Evolutionary conservation across 2,888 invertebrate species (phyloP).

Genomic region (Aplocera efformata): DNA sequence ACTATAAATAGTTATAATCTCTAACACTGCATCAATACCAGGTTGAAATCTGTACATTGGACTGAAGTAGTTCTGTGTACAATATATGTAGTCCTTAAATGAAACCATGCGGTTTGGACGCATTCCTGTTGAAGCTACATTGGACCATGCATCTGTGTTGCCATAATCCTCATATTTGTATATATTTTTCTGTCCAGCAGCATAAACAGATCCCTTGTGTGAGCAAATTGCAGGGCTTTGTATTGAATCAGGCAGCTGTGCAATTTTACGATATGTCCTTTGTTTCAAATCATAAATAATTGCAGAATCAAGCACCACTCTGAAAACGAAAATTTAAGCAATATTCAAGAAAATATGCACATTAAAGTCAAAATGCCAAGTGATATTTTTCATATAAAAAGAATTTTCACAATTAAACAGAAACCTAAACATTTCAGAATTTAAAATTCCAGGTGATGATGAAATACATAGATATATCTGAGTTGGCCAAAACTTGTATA

Average conservation of each 20-base stretch:
- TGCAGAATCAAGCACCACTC: constrained; percentile 54
- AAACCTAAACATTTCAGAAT: no score
- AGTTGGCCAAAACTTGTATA: no score
- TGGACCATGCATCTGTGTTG: constrained; percentile 44
- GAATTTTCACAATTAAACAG: background rate
- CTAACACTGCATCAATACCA: constrained; percentile 38
- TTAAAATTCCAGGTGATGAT: no score
- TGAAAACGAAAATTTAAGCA: constrained; percentile 37
- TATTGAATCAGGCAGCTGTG: constrained; percentile 56
- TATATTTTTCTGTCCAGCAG: constrained; percentile 52
- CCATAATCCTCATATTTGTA: constrained; percentile 50
- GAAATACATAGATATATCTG: no score
- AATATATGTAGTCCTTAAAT: constrained; percentile 56
- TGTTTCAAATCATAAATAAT: constrained; percentile 55
- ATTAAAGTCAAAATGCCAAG: no score
- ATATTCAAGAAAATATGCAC: no score
- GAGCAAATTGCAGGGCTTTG: constrained; percentile 61
- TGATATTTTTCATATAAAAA: no score
- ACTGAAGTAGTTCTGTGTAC: constrained; percentile 57
- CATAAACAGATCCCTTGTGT: constrained; percentile 51
- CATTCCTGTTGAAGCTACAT: constrained; percentile 42
- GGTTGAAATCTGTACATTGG: constrained; percentile 58
- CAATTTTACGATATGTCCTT: constrained; percentile 47
- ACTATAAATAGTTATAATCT: constrained; percentile 41
- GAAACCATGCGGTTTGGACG: constrained; percentile 50